Base-by-base conservation (phyloP, 2,888 invertebrate species). In the Luffia ferchaultella region DNA sequence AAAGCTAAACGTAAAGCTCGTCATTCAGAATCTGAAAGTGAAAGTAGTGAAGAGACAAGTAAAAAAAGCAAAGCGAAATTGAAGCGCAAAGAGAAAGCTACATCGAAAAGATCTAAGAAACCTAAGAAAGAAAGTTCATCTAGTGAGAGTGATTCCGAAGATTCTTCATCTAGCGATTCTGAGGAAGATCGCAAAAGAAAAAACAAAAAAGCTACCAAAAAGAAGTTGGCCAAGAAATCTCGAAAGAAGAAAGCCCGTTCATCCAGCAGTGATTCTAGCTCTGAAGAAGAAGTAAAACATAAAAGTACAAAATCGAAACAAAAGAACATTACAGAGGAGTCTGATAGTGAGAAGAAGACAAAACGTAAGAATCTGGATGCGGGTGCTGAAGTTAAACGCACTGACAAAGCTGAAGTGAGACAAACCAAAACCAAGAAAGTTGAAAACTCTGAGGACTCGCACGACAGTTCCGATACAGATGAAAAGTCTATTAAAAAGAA, bases 1-100 rank as follows among this genome's bases (percentile, higher is more conserved):
- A 80, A 80, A 57, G 80, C 76, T 45, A 87, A 87, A 61, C 83
- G 79, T 42, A 87, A 87, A 59, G 66, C 82, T 18, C 87, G 85
- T 52, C 85, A 80, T 45, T 75, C 84, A 0, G 80, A 76, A 52
- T 77, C 79, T 16, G 85, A 85, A 54, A 80, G 78, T 55, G 84
- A 78, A 54, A 79, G 76, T 59, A 75, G 82, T 56, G 82, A 73
- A 54, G 80, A 77, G 58, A 67, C 68, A 16, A 58, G 71, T 0
- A 83, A 83, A 62, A 84, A 85, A 61, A 65, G 64, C 42, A 85
- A 85, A 60, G 50, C 71, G n/a, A 85, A 85, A 58, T 58, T 67
- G 9, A 85, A 83, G 60, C 77, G 78, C 42, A 85, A 85, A 53
- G 88, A 88, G 7, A 87, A 87, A 60, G 74, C 85, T 5, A 85